Evolutionary conservation across 1,140 invertebrate genomes (phyloP).

Genomic region (Dreissena rostriformis): DNA sequence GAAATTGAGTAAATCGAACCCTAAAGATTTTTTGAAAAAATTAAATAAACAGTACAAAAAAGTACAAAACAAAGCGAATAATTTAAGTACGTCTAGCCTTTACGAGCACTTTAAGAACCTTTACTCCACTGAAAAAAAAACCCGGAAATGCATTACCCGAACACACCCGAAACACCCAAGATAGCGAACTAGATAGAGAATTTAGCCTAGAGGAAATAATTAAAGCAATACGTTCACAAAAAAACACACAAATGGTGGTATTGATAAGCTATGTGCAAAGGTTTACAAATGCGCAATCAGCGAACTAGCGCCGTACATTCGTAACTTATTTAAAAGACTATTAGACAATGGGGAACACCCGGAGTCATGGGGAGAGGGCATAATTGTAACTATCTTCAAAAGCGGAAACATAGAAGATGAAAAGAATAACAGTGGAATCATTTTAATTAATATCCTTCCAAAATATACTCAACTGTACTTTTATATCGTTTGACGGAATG

Average conservation of each 20-base stretch:
- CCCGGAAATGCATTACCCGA: not conserved
- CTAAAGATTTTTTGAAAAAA: not conserved
- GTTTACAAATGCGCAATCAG: not conserved
- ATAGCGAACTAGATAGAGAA: not conserved
- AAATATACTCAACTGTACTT: slow-evolving; percentile 13
- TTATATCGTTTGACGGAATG: slow-evolving; percentile 30
- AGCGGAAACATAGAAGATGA: slow-evolving; percentile 3
- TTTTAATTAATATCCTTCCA: slow-evolving; percentile 1
- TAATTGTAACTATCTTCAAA: slow-evolving; percentile 19
- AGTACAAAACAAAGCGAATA: not conserved
- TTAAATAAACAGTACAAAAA: not conserved
- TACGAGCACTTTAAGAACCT: not conserved
- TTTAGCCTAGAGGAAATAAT: too few species aligned
- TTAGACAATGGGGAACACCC: slow-evolving; percentile 5
- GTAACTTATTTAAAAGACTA: slow-evolving; percentile 9
- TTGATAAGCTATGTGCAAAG: not conserved
- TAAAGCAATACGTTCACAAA: too few species aligned
- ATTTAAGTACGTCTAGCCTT: not conserved
- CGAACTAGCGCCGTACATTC: not conserved
- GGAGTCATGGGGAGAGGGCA: slow-evolving; percentile 14
- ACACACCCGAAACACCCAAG: not conserved
- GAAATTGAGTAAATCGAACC: too few species aligned
- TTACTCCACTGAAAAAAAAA: not conserved
- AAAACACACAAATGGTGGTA: too few species aligned
- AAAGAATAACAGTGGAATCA: slow-evolving; percentile 26